Evolutionary conservation across 2,888 invertebrate genomes (phyloP).

Genomic region (Ceramica pisi): DNA sequence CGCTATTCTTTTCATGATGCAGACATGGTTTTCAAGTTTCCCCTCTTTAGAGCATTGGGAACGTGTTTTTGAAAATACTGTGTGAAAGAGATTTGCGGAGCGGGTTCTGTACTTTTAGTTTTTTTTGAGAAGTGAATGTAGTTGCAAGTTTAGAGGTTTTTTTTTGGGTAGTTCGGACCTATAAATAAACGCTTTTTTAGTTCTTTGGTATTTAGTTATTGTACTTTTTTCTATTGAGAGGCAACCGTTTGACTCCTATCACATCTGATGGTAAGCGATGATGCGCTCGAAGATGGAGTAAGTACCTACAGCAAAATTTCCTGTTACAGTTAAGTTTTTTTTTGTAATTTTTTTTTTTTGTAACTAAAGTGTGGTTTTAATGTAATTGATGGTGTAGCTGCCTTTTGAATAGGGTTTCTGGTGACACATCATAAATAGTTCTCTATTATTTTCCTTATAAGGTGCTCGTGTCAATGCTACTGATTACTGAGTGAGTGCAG

Average conservation of each 20-base stretch:
- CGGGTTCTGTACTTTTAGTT: conserved; percentile 35
- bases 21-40: conserved; percentile 34
- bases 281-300: too few relatives aligned
- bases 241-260: too few relatives aligned
- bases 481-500: background rate
- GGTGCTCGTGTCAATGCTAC: background rate
- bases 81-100: background rate
- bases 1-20: conserved; percentile 26
- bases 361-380: background rate
- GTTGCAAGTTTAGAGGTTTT: background rate
- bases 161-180: background rate
- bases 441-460: background rate
- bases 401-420: background rate
- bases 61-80: conserved; percentile 28
- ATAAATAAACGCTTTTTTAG: background rate
- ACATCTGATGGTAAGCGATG: too few relatives aligned
- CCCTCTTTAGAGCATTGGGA: conserved; percentile 17
- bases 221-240: too few relatives aligned
- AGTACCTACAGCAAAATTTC: too few relatives aligned
- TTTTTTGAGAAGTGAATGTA: background rate
- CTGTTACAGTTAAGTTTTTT: background rate
- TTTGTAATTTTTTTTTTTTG: too few relatives aligned
- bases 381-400: background rate
- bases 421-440: background rate
- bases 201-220: background rate